Conservation (phyloP, 2,797 vertebrate genomes). For the Urocyon cinereoargenteus region DNA sequence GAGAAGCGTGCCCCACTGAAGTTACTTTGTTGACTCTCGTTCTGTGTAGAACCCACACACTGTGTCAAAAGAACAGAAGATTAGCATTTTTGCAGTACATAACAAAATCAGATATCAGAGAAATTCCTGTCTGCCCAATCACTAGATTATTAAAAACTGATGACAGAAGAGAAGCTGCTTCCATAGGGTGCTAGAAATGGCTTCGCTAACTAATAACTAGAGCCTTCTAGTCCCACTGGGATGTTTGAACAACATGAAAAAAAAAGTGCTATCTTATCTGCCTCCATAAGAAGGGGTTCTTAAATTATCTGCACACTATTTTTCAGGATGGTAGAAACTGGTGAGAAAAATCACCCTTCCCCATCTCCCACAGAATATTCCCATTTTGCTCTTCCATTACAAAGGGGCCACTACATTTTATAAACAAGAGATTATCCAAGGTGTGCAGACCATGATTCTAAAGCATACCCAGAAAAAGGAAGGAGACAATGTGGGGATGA, state of each 20-base stretch:
- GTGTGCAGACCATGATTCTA: neutral
- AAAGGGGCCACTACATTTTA: neutral
- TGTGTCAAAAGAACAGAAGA: neutral
- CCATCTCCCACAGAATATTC: neutral
- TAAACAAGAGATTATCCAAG: neutral
- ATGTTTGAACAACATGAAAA: neutral
- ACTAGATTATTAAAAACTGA: slow-evolving; percentile 46
- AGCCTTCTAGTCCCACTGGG: neutral
- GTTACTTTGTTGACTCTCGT: neutral
- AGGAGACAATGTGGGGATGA: neutral
- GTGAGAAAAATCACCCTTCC: neutral
- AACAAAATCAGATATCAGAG: neutral
- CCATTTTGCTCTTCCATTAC: neutral
- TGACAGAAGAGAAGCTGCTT: neutral
- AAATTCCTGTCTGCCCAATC: neutral
- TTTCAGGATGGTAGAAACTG: neutral
- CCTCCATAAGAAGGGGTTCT: neutral
- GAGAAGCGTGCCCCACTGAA: neutral
- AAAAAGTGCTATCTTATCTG: slow-evolving; percentile 18
- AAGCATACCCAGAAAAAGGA: neutral
- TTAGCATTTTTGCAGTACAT: neutral
- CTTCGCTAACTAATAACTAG: slow-evolving; percentile 63
- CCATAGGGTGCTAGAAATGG: neutral
- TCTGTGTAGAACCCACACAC: neutral
- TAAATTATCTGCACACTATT: neutral